These are phyloP conservation scores for Cercopithecus mitis DNA, from an alignment of 2,797 vertebrate genomes.

Conservation along the genomic window DNA sequence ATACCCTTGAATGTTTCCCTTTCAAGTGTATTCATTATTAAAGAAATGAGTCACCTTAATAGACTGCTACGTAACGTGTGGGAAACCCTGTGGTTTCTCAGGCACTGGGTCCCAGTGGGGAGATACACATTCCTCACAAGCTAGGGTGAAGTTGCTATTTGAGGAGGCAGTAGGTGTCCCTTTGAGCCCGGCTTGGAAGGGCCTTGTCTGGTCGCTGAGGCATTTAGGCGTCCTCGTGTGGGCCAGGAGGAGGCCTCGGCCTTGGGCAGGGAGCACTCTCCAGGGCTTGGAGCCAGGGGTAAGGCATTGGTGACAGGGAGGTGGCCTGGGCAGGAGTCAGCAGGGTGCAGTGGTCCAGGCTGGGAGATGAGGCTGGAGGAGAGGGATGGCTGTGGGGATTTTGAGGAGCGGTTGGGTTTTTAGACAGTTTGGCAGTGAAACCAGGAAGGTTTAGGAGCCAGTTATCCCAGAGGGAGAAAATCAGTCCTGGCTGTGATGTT, in stretches of 20 bases:
- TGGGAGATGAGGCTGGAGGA: no score
- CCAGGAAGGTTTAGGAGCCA: background rate
- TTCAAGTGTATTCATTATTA: background rate
- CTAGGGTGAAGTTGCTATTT: background rate
- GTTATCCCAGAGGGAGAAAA: background rate
- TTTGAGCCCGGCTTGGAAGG: background rate
- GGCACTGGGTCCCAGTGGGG: background rate
- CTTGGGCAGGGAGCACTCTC: accelerated
- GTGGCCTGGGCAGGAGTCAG: background rate
- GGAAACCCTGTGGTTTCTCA: background rate
- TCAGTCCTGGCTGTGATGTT: background rate
- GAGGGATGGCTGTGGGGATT: background rate
- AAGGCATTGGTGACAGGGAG: background rate
- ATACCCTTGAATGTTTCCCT: background rate
- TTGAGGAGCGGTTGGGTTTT: background rate
- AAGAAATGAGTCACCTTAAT: background rate
- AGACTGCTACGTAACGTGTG: no score
- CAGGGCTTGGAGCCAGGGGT: background rate
- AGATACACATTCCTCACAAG: accelerated
- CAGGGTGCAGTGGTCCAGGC: background rate
- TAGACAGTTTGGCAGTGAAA: background rate
- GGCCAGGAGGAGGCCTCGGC: background rate
- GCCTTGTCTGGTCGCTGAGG: background rate
- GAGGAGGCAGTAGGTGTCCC: background rate
- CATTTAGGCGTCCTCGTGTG: background rate